These are phyloP conservation scores for Andrena trimmerana DNA, from an alignment of 2,888 invertebrate genomes.

Conservation along the genomic window DNA sequence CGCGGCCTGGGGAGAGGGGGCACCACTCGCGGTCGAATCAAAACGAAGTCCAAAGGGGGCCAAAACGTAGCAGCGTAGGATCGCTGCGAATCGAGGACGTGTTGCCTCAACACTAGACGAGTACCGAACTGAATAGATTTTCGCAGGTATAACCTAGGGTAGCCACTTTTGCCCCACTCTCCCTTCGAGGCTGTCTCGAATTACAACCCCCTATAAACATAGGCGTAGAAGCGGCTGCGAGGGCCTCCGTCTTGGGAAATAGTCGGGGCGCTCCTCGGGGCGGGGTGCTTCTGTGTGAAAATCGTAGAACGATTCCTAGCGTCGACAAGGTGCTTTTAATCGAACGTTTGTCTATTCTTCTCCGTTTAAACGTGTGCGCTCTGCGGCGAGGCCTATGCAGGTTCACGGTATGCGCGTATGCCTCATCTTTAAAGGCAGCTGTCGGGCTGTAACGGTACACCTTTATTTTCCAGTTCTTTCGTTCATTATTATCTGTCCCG, in stretches of 20 bases:
- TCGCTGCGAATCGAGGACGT: constrained; percentile 38
- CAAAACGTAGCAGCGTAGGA: constrained; percentile 10
- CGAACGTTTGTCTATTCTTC: no score
- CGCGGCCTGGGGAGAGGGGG: not conserved
- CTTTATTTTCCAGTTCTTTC: constrained; percentile 47
- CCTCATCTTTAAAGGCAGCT: constrained; percentile 27
- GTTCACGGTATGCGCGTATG: no score
- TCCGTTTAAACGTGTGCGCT: no score
- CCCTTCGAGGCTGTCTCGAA: constrained; percentile 75
- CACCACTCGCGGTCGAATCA: not conserved
- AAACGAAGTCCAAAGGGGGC: constrained; percentile 15
- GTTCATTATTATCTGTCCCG: constrained; percentile 37
- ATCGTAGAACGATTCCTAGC: no score
- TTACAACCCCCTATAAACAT: constrained; percentile 81
- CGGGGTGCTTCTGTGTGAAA: no score
- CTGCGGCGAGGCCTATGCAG: no score
- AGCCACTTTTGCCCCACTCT: constrained; percentile 76
- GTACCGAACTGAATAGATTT: constrained; percentile 77
- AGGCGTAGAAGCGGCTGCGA: constrained; percentile 72
- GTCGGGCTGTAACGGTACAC: constrained; percentile 47
- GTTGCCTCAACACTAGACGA: constrained; percentile 59
- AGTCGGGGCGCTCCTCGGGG: not conserved
- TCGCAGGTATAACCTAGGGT: constrained; percentile 82
- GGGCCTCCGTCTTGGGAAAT: constrained; percentile 21
- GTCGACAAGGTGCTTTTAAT: no score